These are phyloP conservation scores for Drosophila tropicalis DNA, from an alignment of 1,140 invertebrate genomes.

Conservation along the genomic window DNA sequence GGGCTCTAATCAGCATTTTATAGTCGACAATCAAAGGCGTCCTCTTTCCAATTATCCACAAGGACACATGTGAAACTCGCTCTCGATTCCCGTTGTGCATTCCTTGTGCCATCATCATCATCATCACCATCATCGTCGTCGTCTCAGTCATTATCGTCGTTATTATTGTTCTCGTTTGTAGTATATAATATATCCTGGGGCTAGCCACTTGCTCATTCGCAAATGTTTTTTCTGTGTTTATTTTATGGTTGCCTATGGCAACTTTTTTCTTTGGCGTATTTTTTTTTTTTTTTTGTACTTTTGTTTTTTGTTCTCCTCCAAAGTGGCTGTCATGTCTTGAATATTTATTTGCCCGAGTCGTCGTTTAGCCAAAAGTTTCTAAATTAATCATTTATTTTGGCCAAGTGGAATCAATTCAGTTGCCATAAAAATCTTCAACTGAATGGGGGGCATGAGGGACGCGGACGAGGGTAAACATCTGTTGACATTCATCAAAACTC, in stretches of 20 bases:
- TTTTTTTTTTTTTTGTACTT: too few relatives aligned
- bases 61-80: background rate
- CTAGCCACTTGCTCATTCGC: constrained; percentile 23
- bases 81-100: background rate
- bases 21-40: constrained; percentile 22
- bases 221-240: constrained; percentile 1
- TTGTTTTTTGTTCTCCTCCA: background rate
- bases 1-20: constrained; percentile 49
- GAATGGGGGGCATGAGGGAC: background rate
- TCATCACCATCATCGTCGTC: constrained; percentile 15
- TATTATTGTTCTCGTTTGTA: constrained; percentile 28
- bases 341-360: constrained; percentile 31
- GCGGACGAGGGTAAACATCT: constrained; percentile 27
- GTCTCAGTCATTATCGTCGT: constrained; percentile 19
- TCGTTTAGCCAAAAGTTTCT: constrained; percentile 16
- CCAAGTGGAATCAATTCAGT: constrained; percentile 19
- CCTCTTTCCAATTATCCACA: constrained; percentile 3
- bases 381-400: constrained; percentile 39
- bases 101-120: constrained; percentile 3
- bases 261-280: background rate
- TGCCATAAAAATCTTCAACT: background rate
- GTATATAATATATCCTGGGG: constrained; percentile 32
- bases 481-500: constrained; percentile 68
- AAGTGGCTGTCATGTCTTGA: constrained; percentile 34
- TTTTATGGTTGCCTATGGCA: constrained; percentile 12